Base-by-base conservation (phyloP, 2,113 vertebrate genomes). In the Neotoma lepida region DNA sequence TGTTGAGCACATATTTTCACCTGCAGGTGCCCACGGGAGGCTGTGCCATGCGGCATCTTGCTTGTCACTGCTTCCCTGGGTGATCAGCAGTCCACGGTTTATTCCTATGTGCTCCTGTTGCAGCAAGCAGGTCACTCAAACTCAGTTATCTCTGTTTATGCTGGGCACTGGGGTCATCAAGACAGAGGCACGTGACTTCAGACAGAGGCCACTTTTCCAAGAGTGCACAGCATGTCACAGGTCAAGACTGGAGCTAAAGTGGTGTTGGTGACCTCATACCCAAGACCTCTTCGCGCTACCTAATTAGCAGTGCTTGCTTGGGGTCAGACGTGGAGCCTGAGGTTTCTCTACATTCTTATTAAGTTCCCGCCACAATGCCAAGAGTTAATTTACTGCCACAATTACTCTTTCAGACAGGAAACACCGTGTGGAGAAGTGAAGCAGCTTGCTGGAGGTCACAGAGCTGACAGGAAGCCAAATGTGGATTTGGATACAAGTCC, bases 1-100 rank as follows among this genome's bases (percentile, higher is more conserved):
- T 88, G 73, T 54, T 70, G 24, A 20, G 28, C 64, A 44, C 6
- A 3, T 68, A 68, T 91, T 78, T 84, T 68, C 88, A 91, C 74
- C 63, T 54, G 41, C 68, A 2, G n/a, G 68, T 0, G 0, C 2
- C 35, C 58, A 2, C 0, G 5, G 61, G 63, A 89, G 14, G 39
- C 9, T 10, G 7, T 1, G 6, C 46, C 15, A 46, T 28, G 30
- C 68, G 41, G 56, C 8, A 10, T 61, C 44, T 64, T 44, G 26
- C 58, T 30, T 18, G 96, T 97, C 97, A 26, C 96, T 61, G 98
- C 97, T 54, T 97, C 93, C 74, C 93, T 97, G 24, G 49, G 90
- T 15, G 96, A 95, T 3, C 86, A 28, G 49, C 96, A 56, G 3
- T 33, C 68, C 94, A 93, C 12, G 35, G 41, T 4, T 33, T 73